These are phyloP conservation scores for Leucania comma DNA, from an alignment of 2,888 invertebrate genomes.

Conservation along the genomic window DNA sequence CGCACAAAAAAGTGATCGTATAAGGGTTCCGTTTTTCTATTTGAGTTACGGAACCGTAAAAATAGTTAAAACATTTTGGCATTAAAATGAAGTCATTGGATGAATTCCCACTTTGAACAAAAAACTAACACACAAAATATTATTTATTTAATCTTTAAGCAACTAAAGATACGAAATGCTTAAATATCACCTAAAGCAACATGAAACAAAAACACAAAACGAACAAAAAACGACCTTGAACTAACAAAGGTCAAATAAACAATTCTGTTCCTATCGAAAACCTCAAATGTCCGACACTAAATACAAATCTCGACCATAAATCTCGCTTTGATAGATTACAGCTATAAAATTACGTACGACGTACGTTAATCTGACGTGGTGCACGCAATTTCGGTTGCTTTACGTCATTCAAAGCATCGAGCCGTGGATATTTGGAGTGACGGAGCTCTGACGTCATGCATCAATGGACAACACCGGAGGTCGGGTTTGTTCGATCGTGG, in stretches of 20 bases:
- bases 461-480: conserved; percentile 45
- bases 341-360: conserved; percentile 56
- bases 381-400: conserved; percentile 51
- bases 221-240: conserved; percentile 7
- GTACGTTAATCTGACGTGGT: conserved; percentile 51
- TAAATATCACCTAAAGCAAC: no score
- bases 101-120: no score
- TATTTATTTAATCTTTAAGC: no score
- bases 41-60: no score
- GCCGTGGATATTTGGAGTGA: conserved; percentile 53
- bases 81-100: no score
- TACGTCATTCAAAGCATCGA: conserved; percentile 49
- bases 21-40: no score
- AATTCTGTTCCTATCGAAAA: conserved; percentile 29
- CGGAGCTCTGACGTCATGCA: conserved; percentile 52
- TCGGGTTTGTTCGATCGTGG: conserved; percentile 40
- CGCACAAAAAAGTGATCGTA: no score
- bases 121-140: not conserved
- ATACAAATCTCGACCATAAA: conserved; percentile 50
- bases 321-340: conserved; percentile 59
- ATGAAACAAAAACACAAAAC: not conserved
- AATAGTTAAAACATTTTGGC: no score
- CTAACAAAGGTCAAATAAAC: conserved; percentile 12
- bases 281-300: conserved; percentile 40
- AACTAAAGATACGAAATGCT: no score